Percentiles rank a stretch among this genome's conserved stretches.
These are phyloP conservation scores for Melospiza georgiana DNA, from an alignment of 2,113 vertebrate genomes.

Conservation along the genomic window DNA sequence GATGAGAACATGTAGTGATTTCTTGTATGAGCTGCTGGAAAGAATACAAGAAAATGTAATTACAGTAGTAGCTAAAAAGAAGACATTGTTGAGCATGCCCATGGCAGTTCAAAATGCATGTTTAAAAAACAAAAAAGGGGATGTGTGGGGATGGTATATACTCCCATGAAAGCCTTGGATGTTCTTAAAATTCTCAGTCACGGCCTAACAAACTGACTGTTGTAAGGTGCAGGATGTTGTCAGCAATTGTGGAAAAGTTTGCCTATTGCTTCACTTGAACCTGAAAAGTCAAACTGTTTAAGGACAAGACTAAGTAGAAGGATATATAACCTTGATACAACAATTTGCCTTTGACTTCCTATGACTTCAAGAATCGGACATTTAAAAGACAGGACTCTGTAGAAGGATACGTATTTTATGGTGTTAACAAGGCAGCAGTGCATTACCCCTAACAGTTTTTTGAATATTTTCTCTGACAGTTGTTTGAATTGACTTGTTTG, in stretches of 20 bases:
- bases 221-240: no score
- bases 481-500: neutral
- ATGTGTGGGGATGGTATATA: neutral
- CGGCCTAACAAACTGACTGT: no score
- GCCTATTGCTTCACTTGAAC: neutral
- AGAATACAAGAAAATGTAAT: neutral
- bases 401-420: neutral
- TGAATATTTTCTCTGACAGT: neutral
- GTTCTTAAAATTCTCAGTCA: neutral
- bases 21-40: neutral
- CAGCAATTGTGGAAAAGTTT: neutral
- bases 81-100: neutral
- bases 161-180: neutral
- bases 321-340: neutral
- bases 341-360: neutral
- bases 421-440: neutral
- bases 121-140: neutral
- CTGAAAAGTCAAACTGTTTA: neutral
- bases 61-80: neutral
- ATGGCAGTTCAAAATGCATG: neutral
- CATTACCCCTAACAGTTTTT: neutral
- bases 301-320: neutral
- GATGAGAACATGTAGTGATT: neutral
- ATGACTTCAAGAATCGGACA: neutral
- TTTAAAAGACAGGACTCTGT: neutral